Conservation (phyloP, 2,888 invertebrate genomes). For the Conchocele bisecta region DNA sequence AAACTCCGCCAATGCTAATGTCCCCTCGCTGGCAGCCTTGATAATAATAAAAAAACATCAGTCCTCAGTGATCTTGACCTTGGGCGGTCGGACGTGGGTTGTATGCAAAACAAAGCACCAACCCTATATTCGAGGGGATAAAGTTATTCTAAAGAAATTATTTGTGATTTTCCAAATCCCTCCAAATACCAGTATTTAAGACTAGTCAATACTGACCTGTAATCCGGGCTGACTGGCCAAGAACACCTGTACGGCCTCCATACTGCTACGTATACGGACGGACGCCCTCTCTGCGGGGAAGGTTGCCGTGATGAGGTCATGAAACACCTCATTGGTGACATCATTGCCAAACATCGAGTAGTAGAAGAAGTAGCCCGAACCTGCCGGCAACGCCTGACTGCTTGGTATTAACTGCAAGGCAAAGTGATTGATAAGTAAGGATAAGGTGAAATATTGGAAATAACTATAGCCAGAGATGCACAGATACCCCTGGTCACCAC, state of each 20-base stretch:
- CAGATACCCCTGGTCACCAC: no score
- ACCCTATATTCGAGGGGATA: no score
- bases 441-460: background rate
- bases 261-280: constrained; percentile 81
- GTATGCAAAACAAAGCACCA: no score
- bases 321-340: constrained; percentile 82
- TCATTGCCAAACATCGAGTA: constrained; percentile 83
- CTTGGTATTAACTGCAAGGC: constrained; percentile 69
- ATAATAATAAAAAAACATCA: no score
- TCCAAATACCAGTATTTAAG: background rate
- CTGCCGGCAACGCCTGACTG: constrained; percentile 70
- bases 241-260: constrained; percentile 80
- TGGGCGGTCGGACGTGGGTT: no score
- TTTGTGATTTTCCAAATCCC: no score
- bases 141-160: no score
- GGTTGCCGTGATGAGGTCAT: constrained; percentile 81
- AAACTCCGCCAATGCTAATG: no score
- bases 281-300: constrained; percentile 83
- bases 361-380: constrained; percentile 82
- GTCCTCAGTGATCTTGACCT: no score
- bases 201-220: constrained; percentile 71
- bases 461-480: background rate
- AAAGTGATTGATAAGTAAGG: no score
- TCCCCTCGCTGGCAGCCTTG: no score
- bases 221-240: constrained; percentile 81